Percentiles rank a stretch among this genome's conserved stretches.
These are phyloP conservation scores for Mythimna impura DNA, from an alignment of 2,888 invertebrate genomes.

Conservation along the genomic window DNA sequence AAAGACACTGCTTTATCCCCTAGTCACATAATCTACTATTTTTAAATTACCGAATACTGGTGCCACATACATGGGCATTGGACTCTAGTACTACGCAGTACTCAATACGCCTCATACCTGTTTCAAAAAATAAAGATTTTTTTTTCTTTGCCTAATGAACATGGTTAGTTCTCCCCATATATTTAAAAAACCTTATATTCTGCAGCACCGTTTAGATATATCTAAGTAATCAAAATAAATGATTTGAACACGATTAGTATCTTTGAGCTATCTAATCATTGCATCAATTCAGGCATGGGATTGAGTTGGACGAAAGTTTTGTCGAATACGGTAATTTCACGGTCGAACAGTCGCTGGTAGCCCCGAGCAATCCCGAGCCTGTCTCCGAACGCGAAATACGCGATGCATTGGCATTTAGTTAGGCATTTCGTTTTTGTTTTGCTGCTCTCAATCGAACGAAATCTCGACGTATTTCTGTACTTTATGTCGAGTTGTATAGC, in stretches of 20 bases:
- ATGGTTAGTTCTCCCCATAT: not conserved
- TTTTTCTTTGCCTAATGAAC: not conserved
- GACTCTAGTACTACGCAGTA: not conserved
- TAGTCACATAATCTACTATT: too few species aligned
- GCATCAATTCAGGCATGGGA: slow-evolving; percentile 64
- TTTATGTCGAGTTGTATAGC: not conserved
- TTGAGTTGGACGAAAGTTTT: slow-evolving; percentile 62
- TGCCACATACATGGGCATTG: not conserved
- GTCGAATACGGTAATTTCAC: slow-evolving; percentile 62
- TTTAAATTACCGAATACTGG: too few species aligned
- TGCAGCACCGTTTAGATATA: slow-evolving; percentile 22
- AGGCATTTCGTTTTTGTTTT: slow-evolving; percentile 31
- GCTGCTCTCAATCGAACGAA: slow-evolving; percentile 5
- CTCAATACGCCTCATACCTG: not conserved
- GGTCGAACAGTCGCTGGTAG: slow-evolving; percentile 40
- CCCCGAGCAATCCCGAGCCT: slow-evolving; percentile 8
- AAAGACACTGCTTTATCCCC: too few species aligned
- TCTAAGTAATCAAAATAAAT: slow-evolving; percentile 51
- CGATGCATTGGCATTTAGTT: slow-evolving; percentile 43
- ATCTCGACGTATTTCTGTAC: not conserved
- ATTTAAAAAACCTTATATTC: not conserved
- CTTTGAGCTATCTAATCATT: slow-evolving; percentile 53
- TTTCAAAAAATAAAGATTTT: not conserved
- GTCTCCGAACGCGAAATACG: slow-evolving; percentile 29
- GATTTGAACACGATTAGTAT: slow-evolving; percentile 57